Base-by-base conservation (phyloP, 2,888 invertebrate species). In the Pristionchus mayeri region DNA sequence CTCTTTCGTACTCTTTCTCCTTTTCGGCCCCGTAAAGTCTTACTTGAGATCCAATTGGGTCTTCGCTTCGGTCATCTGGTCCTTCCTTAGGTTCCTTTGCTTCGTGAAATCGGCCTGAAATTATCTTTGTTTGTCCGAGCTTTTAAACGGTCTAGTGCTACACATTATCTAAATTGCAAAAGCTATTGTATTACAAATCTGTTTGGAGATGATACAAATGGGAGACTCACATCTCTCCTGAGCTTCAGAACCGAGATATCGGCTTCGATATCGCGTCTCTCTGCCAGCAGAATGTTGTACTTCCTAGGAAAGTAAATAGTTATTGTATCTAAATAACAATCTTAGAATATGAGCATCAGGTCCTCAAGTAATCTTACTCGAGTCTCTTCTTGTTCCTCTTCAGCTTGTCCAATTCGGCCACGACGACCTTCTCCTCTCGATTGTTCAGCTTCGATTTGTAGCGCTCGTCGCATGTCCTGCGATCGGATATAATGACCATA, bases 351-450 rank as follows among this genome's bases (percentile, higher is more conserved):
- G n/a, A n/a, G n/a, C n/a, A n/a, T n/a, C n/a, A n/a, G n/a, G n/a
- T n/a, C n/a, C n/a, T n/a, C n/a, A n/a, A n/a, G n/a, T n/a, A n/a
- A 63, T 76, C 84, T 85, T 50, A 86, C 86, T 86, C 84, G 16
- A 87, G 48, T 81, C 81, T 86, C 40, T 54, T 63, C 63, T 84
- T 71, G 54, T 88, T 88, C 54, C 87, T 83, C 76, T 86, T 86
- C 63, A 87, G 75, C n/a, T 83, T 85, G 50, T 87, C 86, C 21
- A 88, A 86, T 67, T 90, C 89, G n/a, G 85, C 86, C 3, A 90
- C 88, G 50, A 90, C 80, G 7, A 85, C 75, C 27, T 88, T 86
- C 75, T 90, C 90, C 54, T 90, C 88, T 0, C 87, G 87, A 27
- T 86, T 85, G 16, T 86, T 86, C 37, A 87, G 78, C 67, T 84